Conservation (phyloP, 2,888 invertebrate genomes). For the Peribatodes rhomboidaria region DNA sequence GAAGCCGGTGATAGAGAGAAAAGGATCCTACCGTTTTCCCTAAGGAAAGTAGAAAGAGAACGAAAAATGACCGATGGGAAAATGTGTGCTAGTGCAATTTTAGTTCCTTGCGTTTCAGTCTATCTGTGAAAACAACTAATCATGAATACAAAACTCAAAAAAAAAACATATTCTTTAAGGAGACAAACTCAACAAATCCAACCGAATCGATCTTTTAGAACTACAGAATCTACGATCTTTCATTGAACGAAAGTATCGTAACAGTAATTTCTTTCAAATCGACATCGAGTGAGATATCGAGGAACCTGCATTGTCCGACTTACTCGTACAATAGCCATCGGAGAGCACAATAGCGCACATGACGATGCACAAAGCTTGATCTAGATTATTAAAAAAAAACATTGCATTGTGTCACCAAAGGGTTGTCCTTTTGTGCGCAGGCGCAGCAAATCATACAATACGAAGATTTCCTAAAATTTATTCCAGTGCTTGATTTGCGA, state of each 20-base stretch:
- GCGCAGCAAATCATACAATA: conserved; percentile 58
- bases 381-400: conserved; percentile 69
- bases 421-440: conserved; percentile 69
- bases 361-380: conserved; percentile 54
- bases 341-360: conserved; percentile 32
- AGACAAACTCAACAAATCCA: too few relatives aligned
- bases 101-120: too few relatives aligned
- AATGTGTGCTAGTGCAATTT: too few relatives aligned
- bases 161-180: too few relatives aligned
- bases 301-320: conserved; percentile 53
- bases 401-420: conserved; percentile 74
- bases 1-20: too few relatives aligned
- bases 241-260: conserved; percentile 30
- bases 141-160: too few relatives aligned
- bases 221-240: not conserved
- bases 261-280: conserved; percentile 59
- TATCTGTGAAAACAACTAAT: too few relatives aligned
- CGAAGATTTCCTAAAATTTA: conserved; percentile 44
- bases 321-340: conserved; percentile 61
- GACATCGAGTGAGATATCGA: conserved; percentile 70
- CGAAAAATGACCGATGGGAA: too few relatives aligned
- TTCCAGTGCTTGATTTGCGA: conserved; percentile 51
- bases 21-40: too few relatives aligned
- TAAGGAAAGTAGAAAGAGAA: too few relatives aligned
- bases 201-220: too few relatives aligned